A percentile compares a stretch with the other conserved stretches of the same genome.
phyloP scores from a whole-genome alignment of 1,140 invertebrate genomes.

The Choristoneura fumiferana region DNA sequence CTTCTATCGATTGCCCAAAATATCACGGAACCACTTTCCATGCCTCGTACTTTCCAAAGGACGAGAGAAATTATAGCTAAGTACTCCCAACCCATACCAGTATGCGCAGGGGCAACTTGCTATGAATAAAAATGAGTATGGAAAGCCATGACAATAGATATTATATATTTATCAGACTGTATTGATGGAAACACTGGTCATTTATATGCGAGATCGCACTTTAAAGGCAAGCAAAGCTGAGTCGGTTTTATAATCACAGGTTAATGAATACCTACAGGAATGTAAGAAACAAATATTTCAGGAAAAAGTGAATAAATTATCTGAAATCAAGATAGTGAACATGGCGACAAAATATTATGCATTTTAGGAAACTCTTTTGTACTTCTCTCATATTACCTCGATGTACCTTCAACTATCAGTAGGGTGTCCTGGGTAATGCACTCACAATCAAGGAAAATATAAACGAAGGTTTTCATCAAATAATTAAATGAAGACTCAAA shows the following conservation, averaged over 20 bases:
- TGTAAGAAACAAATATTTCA: no score
- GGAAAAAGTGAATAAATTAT: background rate
- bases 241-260: background rate
- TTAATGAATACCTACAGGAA: background rate
- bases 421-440: no score
- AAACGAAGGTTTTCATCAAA: no score
- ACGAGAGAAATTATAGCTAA: conserved; percentile 69
- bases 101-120: conserved; percentile 39
- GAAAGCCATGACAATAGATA: conserved; percentile 65
- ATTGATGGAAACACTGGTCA: background rate
- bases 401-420: no score
- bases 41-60: conserved; percentile 66
- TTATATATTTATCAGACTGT: conserved; percentile 52
- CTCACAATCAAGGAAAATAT: no score
- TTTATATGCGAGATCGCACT: conserved; percentile 6
- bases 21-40: conserved; percentile 69
- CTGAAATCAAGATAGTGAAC: no score
- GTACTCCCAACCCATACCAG: conserved; percentile 40
- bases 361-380: no score
- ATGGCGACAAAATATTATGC: no score
- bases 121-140: conserved; percentile 62
- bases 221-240: conserved; percentile 1
- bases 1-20: conserved; percentile 69
- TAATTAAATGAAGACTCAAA: no score
- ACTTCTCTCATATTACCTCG: no score